Evolutionary conservation across 2,113 vertebrate species (phyloP), one percentile per base, ranked within the genome.

Genomic region (Puma concolor): DNA sequence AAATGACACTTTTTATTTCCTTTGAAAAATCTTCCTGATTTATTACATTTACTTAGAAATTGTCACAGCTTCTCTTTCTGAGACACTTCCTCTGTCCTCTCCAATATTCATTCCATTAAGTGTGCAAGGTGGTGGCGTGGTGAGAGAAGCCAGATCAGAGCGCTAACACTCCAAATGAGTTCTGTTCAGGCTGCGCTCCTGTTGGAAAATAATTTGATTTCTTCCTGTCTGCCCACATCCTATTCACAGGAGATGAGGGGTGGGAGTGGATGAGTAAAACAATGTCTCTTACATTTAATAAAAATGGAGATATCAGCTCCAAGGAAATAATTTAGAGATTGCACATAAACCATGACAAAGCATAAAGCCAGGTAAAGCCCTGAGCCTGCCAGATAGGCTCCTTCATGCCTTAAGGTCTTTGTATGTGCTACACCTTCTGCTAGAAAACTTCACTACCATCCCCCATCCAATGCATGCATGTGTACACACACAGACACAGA

Each of bases 11-110:
- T 98, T 98, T 98, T 98, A 98, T 98, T 99, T 97, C 97, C 97
- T 98, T 99, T 98, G 98, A 99, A 99, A 97, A 98, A 98, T 98
- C 95, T 85, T 98, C 96, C 94, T 98, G 97, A 98, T 99, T 99
- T 98, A 98, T 98, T 98, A 97, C 97, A 98, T 98, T 99, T 99
- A 98, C 98, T 98, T 98, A 98, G 98, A 98, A 98, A 98, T 97
- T 98, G 98, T 98, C 97, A 98, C 97, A 98, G 97, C 95, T 99
- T 98, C 98, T 98, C 98, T 98, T 98, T 98, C 98, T 98, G 98
- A 98, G 98, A 98, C 92, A 98, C 21, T 98, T 96, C 93, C 94
- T 77, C 90, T 97, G 91, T 96, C 95, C 98, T 97, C 97, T 95
- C 81, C 41, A 92, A 94, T 90, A 97, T 92, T 83, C 54, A 97